Conservation (phyloP, 2,888 invertebrate species). For the Eurois occulta region DNA sequence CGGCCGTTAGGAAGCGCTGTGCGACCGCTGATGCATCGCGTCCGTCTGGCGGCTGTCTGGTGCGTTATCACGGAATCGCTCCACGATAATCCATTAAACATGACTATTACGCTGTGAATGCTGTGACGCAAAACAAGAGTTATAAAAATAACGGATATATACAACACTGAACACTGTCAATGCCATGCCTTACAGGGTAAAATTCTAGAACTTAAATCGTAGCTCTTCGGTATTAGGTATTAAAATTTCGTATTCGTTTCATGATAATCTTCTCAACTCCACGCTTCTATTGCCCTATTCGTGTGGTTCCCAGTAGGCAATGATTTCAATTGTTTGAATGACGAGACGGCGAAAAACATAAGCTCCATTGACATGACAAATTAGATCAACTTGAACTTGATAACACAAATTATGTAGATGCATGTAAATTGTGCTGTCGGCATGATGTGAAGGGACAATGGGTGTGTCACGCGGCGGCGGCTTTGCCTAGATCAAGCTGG, state of each 20-base stretch:
- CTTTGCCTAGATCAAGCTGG: slow-evolving; percentile 65
- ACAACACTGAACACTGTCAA: neutral
- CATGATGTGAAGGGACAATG: slow-evolving; percentile 58
- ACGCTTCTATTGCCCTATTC: neutral
- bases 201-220: neutral
- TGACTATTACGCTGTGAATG: neutral
- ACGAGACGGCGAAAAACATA: slow-evolving; percentile 27
- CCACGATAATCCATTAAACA: slow-evolving; percentile 38
- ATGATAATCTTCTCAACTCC: neutral
- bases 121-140: neutral
- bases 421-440: slow-evolving; percentile 46
- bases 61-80: slow-evolving; percentile 34
- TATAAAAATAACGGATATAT: neutral
- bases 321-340: neutral
- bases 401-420: slow-evolving; percentile 55
- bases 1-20: neutral
- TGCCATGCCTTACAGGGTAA: neutral
- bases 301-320: neutral
- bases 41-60: slow-evolving; percentile 47
- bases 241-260: neutral
- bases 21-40: neutral
- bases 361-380: slow-evolving; percentile 48
- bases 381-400: slow-evolving; percentile 47
- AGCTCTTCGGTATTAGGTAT: neutral
- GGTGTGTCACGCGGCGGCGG: slow-evolving; percentile 70